These are phyloP conservation scores for Neelides sp. DNA, from an alignment of 1,140 invertebrate species.

Conservation along the genomic window DNA sequence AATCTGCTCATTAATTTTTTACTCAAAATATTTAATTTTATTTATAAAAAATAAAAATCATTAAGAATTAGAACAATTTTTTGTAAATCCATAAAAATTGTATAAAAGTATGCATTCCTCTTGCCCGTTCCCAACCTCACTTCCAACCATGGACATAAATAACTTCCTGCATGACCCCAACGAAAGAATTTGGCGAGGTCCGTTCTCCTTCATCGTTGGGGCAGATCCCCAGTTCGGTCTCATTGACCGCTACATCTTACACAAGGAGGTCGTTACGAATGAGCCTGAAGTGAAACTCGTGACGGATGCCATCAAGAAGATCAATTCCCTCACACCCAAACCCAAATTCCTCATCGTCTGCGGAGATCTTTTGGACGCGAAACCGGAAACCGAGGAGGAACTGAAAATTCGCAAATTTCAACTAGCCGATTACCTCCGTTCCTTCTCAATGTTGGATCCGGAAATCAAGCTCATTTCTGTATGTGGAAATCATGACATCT, in stretches of 20 bases:
- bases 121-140: background rate
- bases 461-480: conserved; percentile 43
- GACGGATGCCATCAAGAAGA: conserved; percentile 35
- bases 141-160: conserved; percentile 1
- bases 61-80: too few relatives aligned
- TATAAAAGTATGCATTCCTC: too few relatives aligned
- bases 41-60: too few relatives aligned
- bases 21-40: too few relatives aligned
- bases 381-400: conserved; percentile 31
- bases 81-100: too few relatives aligned
- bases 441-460: conserved; percentile 38
- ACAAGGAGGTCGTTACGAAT: conserved; percentile 38
- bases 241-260: conserved; percentile 33
- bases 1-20: too few relatives aligned
- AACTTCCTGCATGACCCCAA: conserved; percentile 11
- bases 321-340: conserved; percentile 40
- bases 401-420: conserved; percentile 32
- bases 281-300: conserved; percentile 41
- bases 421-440: conserved; percentile 38
- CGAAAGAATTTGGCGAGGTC: conserved; percentile 32
- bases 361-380: conserved; percentile 44
- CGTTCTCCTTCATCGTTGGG: conserved; percentile 41
- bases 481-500: conserved; percentile 48
- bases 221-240: conserved; percentile 44
- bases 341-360: conserved; percentile 47